A percentile compares a stretch with the other conserved stretches of the same genome.
Conservation (phyloP, 2,113 vertebrate species). For the Vombatus ursinus region DNA sequence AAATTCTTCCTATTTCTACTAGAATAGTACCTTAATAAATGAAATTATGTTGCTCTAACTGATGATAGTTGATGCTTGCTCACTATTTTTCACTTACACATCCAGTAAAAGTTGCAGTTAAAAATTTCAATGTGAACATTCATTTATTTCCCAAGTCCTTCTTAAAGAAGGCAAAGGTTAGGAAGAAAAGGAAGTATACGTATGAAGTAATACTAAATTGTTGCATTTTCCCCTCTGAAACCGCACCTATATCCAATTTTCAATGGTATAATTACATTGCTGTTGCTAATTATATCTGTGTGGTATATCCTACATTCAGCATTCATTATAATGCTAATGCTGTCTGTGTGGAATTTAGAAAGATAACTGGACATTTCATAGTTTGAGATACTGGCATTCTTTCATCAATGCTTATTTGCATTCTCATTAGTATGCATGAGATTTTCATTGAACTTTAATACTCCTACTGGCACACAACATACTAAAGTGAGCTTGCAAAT, state of each 20-base stretch:
- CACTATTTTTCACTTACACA: neutral
- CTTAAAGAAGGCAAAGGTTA: slow-evolving; percentile 46
- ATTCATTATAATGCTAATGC: slow-evolving; percentile 64
- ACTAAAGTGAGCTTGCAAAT: slow-evolving; percentile 91
- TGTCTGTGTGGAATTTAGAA: slow-evolving; percentile 75
- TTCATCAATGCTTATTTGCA: slow-evolving; percentile 89
- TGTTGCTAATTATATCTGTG: slow-evolving; percentile 68
- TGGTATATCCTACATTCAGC: slow-evolving; percentile 48
- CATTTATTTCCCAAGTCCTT: slow-evolving; percentile 35
- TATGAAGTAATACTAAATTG: slow-evolving; percentile 45
- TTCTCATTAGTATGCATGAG: slow-evolving; percentile 92
- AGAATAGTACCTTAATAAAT: slow-evolving; percentile 51
- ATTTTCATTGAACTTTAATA: slow-evolving; percentile 93
- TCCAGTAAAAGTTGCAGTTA: slow-evolving; percentile 29
- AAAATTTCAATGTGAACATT: slow-evolving; percentile 43
- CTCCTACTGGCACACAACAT: slow-evolving; percentile 89
- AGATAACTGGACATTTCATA: slow-evolving; percentile 83
- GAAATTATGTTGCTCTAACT: slow-evolving; percentile 32
- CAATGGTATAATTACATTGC: slow-evolving; percentile 69
- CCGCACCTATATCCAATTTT: slow-evolving; percentile 55
- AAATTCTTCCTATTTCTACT: slow-evolving; percentile 46
- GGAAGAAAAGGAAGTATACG: slow-evolving; percentile 42
- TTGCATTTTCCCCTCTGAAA: slow-evolving; percentile 51
- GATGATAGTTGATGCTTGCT: neutral
- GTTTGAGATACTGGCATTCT: slow-evolving; percentile 82